Percentiles rank a stretch among this genome's conserved stretches.
Evolutionary conservation across 2,113 vertebrate species (phyloP).

Genomic region (Sylvia atricapilla): DNA sequence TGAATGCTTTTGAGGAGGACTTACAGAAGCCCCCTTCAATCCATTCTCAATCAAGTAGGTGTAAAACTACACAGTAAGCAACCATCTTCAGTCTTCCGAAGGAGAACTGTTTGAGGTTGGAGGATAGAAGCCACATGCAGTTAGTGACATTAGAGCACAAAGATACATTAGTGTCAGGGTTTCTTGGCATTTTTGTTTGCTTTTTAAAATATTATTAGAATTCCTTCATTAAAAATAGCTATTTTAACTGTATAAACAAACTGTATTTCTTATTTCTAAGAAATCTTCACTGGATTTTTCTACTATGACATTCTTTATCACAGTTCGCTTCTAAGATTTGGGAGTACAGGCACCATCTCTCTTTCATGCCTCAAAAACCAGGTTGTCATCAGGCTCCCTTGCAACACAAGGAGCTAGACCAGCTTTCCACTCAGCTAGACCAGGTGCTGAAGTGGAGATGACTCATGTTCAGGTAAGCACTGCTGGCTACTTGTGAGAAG

Average conservation of each 20-base stretch:
- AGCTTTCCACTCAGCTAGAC: background rate
- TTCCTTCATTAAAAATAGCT: background rate
- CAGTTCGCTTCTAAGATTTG: background rate
- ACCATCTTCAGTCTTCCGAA: background rate
- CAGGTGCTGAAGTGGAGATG: background rate
- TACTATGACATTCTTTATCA: background rate
- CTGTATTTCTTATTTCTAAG: background rate
- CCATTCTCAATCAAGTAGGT: background rate
- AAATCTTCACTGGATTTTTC: background rate
- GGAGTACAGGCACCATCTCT: background rate
- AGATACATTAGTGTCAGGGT: background rate
- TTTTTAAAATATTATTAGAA: background rate
- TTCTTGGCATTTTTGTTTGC: background rate
- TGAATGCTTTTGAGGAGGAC: background rate
- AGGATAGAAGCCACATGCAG: background rate
- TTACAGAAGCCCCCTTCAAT: background rate
- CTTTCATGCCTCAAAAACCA: background rate
- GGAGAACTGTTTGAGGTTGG: background rate
- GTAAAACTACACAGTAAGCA: background rate
- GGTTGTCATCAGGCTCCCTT: background rate
- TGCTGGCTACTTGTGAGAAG: background rate
- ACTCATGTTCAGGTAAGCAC: background rate
- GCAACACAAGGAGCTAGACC: background rate
- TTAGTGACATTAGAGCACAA: background rate
- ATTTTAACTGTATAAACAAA: background rate